phyloP scores from a whole-genome alignment of 1,140 invertebrate species.

The Drosophila biarmipes region DNA sequence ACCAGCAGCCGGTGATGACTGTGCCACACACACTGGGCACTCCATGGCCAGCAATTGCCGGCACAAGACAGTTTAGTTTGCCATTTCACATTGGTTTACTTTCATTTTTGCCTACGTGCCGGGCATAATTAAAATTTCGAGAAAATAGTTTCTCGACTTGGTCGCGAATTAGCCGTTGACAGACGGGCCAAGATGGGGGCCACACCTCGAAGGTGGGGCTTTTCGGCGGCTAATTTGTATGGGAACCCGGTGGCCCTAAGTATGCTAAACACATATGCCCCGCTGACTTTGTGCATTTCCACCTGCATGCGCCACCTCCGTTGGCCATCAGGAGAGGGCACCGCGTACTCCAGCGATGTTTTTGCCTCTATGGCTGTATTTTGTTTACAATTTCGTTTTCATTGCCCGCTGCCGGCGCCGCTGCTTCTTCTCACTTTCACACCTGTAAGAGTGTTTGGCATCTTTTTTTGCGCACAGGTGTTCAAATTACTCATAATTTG shows the following conservation, averaged over 20 bases:
- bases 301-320: conserved; percentile 32
- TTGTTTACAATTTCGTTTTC: conserved; percentile 62
- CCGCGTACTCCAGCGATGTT: not conserved
- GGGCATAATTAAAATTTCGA: conserved; percentile 74
- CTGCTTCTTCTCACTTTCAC: conserved; percentile 50
- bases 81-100: conserved; percentile 78
- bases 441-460: conserved; percentile 21
- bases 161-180: conserved; percentile 53
- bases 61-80: conserved; percentile 47
- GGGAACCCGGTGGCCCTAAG: conserved; percentile 43
- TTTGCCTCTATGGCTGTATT: conserved; percentile 29
- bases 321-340: conserved; percentile 27
- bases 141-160: conserved; percentile 69
- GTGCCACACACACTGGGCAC: conserved; percentile 12
- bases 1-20: conserved; percentile 19
- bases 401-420: conserved; percentile 16
- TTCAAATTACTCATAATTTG: conserved; percentile 35
- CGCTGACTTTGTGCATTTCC: conserved; percentile 29
- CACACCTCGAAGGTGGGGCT: conserved; percentile 60
- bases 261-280: conserved; percentile 21
- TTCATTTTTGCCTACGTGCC: conserved; percentile 78
- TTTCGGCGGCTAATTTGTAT: conserved; percentile 61
- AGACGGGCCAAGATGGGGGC: conserved; percentile 10
- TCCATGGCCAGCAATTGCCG: conserved; percentile 7
- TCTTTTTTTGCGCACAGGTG: conserved; percentile 48